Percentiles rank a stretch among this genome's conserved stretches.
Conservation (phyloP, 2,888 invertebrate species). For the Andrena dorsata region DNA sequence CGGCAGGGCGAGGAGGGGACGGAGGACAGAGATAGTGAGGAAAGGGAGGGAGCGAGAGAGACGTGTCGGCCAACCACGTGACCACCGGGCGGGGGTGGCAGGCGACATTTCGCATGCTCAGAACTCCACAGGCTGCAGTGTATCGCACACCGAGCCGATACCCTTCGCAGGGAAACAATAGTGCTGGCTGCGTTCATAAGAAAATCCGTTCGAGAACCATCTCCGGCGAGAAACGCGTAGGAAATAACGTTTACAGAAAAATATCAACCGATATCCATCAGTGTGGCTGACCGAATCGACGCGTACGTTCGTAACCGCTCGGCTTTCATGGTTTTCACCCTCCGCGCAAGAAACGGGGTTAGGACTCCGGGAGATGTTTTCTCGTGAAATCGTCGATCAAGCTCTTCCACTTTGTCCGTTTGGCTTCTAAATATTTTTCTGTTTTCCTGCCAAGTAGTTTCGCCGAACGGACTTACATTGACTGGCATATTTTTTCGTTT, state of each 20-base stretch:
- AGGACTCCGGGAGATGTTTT: slow-evolving; percentile 25
- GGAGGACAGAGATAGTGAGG: slow-evolving; percentile 19
- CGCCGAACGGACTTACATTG: background rate
- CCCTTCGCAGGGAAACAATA: slow-evolving; percentile 60
- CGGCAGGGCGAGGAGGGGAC: slow-evolving; percentile 34
- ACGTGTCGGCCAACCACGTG: slow-evolving; percentile 78
- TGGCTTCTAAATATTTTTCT: background rate
- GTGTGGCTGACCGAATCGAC: background rate
- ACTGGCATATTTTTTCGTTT: background rate
- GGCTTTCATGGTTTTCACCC: slow-evolving; percentile 40
- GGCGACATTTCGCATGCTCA: slow-evolving; percentile 84
- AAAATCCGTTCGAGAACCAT: slow-evolving; percentile 34
- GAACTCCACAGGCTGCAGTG: slow-evolving; percentile 82
- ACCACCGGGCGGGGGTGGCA: slow-evolving; percentile 83
- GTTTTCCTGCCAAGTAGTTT: background rate
- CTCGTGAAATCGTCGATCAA: slow-evolving; percentile 9
- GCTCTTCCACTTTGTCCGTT: background rate
- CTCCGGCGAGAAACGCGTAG: slow-evolving; percentile 1
- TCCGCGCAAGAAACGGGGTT: slow-evolving; percentile 20
- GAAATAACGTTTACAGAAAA: slow-evolving; percentile 11
- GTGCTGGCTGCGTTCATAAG: slow-evolving; percentile 38
- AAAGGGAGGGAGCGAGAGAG: slow-evolving; percentile 24
- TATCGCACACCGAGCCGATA: slow-evolving; percentile 67
- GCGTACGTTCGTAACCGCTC: background rate
- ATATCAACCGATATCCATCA: slow-evolving; percentile 12